A percentile compares a stretch with the other conserved stretches of the same genome.
These are phyloP conservation scores for Urocitellus parryii DNA, from an alignment of 2,113 vertebrate genomes.

Conservation along the genomic window DNA sequence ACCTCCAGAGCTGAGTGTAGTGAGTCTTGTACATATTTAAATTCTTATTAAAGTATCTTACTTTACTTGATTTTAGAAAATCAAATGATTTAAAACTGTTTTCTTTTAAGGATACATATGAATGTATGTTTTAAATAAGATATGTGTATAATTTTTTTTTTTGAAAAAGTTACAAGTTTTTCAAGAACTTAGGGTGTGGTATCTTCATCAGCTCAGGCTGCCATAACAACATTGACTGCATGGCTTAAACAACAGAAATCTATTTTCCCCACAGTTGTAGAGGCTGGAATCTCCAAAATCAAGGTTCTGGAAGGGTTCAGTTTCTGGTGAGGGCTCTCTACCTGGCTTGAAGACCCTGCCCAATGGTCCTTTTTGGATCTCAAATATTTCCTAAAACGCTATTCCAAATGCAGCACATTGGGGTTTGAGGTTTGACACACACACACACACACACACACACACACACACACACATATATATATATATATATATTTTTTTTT, in stretches of 20 bases:
- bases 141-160: background rate
- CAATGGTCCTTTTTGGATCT: background rate
- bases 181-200: background rate
- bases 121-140: background rate
- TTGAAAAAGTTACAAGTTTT: background rate
- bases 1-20: background rate
- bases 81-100: background rate
- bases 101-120: background rate
- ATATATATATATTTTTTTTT: background rate
- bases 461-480: too few species aligned
- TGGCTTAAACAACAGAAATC: background rate
- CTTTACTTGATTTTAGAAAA: conserved; percentile 25
- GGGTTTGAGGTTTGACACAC: background rate
- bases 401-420: background rate
- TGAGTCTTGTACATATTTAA: background rate
- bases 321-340: background rate
- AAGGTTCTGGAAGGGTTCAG: background rate
- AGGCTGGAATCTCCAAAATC: background rate
- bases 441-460: too few species aligned
- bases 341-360: background rate
- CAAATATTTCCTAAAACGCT: background rate
- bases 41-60: background rate
- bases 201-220: too few species aligned
- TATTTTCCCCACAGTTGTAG: background rate
- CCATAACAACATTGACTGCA: background rate